These are phyloP conservation scores for Stramonita haemastoma DNA, from an alignment of 2,888 invertebrate species.

Conservation along the genomic window DNA sequence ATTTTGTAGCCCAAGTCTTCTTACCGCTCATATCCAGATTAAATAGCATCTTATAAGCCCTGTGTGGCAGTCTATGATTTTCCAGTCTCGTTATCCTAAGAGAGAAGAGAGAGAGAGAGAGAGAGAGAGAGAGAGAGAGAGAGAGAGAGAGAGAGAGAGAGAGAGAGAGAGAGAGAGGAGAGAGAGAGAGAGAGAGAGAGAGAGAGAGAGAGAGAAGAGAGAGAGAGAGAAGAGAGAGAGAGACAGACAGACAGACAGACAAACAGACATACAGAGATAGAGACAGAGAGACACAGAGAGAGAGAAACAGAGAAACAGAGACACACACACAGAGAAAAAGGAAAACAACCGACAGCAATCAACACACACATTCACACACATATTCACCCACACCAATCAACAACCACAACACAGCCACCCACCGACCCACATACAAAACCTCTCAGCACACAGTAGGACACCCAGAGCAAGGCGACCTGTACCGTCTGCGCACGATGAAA, in stretches of 20 bases:
- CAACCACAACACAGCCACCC: no score
- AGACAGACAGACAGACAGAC: not conserved
- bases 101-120: not conserved
- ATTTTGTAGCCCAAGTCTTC: no score
- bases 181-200: no score
- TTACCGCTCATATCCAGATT: no score
- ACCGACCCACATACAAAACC: not conserved
- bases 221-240: no score
- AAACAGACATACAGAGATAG: no score
- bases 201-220: not conserved
- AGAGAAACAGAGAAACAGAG: not conserved
- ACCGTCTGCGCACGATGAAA: constrained; percentile 62
- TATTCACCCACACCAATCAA: no score
- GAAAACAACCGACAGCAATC: not conserved
- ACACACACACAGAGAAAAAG: not conserved
- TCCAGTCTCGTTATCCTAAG: no score
- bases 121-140: not conserved
- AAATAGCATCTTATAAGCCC: no score
- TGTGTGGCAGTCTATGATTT: no score
- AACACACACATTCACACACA: no score
- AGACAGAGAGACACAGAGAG: not conserved
- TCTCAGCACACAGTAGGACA: not conserved
- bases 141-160: not conserved
- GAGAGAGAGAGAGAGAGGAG: not conserved
- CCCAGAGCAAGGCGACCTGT: constrained; percentile 54